phyloP scores from a whole-genome alignment of 2,113 vertebrate species.

The Stictonetta naevosa region DNA sequence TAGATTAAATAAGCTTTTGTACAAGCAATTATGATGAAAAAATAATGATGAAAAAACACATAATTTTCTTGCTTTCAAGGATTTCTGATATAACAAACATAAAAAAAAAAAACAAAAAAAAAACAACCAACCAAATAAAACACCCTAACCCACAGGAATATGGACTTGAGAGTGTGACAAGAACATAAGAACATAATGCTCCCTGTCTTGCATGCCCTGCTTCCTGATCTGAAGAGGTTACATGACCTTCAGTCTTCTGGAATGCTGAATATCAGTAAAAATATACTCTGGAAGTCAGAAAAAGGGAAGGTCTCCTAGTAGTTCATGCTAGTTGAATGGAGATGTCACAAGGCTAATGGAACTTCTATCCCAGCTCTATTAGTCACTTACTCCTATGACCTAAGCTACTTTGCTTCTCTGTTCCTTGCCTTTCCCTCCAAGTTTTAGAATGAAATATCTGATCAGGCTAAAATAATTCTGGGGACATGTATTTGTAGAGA shows the following conservation, averaged over 20 bases:
- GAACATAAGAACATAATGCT: not conserved
- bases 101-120: not conserved
- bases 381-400: not conserved
- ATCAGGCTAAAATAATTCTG: not conserved
- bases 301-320: not conserved
- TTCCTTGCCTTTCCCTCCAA: not conserved
- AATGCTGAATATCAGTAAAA: not conserved
- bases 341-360: not conserved
- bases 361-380: not conserved
- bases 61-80: not conserved
- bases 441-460: not conserved
- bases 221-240: not conserved
- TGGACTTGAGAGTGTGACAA: not conserved
- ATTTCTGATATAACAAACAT: not conserved
- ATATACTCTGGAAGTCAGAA: not conserved
- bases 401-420: not conserved
- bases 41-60: not conserved
- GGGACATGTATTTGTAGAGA: not conserved
- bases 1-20: not conserved
- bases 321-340: not conserved
- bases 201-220: not conserved
- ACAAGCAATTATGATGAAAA: not conserved
- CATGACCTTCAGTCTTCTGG: not conserved
- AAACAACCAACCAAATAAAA: no score
- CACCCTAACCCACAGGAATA: not conserved